These are phyloP conservation scores for Danio tinwini DNA, from an alignment of 2,797 vertebrate species.

Conservation along the genomic window DNA sequence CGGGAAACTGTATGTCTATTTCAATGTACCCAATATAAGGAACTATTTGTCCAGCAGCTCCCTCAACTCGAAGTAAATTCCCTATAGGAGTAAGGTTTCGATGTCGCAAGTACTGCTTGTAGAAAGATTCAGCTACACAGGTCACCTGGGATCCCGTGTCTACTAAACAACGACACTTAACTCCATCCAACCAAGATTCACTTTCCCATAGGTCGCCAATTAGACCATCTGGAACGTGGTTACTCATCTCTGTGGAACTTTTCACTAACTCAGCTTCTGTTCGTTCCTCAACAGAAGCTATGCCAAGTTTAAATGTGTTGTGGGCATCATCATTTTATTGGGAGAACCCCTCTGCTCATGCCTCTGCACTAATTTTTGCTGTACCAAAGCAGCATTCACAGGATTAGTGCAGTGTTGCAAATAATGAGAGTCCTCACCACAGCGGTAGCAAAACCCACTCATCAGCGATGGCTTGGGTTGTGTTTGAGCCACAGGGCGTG, in stretches of 20 bases:
- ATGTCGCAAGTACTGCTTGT: too few relatives aligned
- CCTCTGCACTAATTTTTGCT: conserved; percentile 1
- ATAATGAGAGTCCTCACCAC: conserved; percentile 20
- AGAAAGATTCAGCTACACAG: too few relatives aligned
- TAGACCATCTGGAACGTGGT: too few relatives aligned
- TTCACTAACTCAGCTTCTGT: too few relatives aligned
- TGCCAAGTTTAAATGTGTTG: too few relatives aligned
- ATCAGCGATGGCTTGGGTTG: neutral
- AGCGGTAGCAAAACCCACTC: neutral
- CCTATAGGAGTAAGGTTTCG: neutral
- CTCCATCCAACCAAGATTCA: too few relatives aligned
- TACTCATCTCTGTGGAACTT: too few relatives aligned
- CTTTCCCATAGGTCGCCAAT: too few relatives aligned
- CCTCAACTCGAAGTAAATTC: neutral
- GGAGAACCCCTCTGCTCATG: neutral
- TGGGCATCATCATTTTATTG: neutral
- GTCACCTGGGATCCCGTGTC: too few relatives aligned
- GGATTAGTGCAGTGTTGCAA: conserved; percentile 2
- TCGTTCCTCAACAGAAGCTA: too few relatives aligned
- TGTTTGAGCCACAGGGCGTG: neutral
- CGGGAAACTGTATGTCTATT: neutral
- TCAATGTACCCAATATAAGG: conserved; percentile 14
- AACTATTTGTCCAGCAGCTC: conserved; percentile 1
- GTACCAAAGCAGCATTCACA: neutral
- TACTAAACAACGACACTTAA: too few relatives aligned